These are phyloP conservation scores for Tangara arthus DNA, from an alignment of 2,797 vertebrate genomes.

Conservation along the genomic window DNA sequence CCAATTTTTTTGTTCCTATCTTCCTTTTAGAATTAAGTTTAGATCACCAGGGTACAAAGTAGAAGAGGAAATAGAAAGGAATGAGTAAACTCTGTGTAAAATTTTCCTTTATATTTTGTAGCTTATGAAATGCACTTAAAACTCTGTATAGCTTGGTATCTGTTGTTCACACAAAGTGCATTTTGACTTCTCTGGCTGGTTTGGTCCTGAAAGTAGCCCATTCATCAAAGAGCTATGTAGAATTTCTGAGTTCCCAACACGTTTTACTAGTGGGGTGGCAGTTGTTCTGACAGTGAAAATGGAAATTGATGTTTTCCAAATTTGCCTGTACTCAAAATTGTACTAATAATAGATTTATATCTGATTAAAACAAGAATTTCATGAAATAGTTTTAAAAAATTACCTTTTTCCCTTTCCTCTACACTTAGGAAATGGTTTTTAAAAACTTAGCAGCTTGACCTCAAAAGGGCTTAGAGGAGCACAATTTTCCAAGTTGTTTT, in stretches of 20 bases:
- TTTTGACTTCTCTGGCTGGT: not conserved
- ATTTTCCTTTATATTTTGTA: not conserved
- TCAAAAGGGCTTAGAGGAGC: not conserved
- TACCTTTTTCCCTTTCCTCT: not conserved
- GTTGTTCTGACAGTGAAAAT: not conserved
- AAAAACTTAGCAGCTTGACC: not conserved
- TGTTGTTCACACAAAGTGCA: not conserved
- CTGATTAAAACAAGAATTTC: not conserved
- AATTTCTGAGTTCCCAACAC: not conserved
- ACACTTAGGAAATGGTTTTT: not conserved
- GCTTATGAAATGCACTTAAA: not conserved
- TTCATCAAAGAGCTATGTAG: not conserved
- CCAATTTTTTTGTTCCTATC: not conserved
- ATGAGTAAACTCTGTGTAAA: not conserved
- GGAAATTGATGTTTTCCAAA: not conserved
- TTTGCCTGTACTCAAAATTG: not conserved
- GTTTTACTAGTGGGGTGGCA: not conserved
- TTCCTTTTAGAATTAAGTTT: not conserved
- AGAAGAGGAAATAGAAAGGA: not conserved
- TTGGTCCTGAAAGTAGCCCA: not conserved
- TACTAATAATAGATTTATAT: not conserved
- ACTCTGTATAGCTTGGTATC: not conserved
- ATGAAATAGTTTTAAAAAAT: not conserved
- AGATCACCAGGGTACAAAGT: not conserved
- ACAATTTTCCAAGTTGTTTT: conserved; percentile 6